phyloP scores from a whole-genome alignment of 2,888 invertebrate genomes.

The Melipona beecheii region DNA sequence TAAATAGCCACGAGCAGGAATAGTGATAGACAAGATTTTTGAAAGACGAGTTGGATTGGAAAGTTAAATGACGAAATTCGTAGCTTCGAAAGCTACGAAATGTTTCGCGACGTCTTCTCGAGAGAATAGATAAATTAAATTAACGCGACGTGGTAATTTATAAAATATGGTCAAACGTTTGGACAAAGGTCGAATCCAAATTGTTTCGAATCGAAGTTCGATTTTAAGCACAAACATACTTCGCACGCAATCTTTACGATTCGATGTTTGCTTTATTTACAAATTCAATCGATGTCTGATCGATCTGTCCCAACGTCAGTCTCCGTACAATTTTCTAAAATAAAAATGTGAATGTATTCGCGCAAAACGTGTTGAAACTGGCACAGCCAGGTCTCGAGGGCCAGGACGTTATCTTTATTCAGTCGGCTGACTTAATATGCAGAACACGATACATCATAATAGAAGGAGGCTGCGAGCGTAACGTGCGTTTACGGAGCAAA shows the following conservation, averaged over 20 bases:
- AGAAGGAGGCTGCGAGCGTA: slow-evolving; percentile 44
- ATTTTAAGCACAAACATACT: too few species aligned
- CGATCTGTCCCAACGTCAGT: too few species aligned
- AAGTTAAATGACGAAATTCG: not conserved
- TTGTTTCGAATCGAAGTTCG: too few species aligned
- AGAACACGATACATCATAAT: slow-evolving; percentile 65
- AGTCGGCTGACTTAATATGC: slow-evolving; percentile 59
- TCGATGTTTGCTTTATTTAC: too few species aligned
- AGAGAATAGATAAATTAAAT: not conserved
- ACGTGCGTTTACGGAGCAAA: slow-evolving; percentile 30
- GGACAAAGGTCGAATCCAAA: too few species aligned
- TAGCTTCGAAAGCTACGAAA: not conserved
- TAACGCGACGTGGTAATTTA: not conserved
- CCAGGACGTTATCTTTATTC: slow-evolving; percentile 62
- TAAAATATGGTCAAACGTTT: too few species aligned
- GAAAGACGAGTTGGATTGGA: not conserved
- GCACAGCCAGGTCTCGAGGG: not conserved
- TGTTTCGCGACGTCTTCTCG: not conserved
- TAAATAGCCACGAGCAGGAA: too few species aligned
- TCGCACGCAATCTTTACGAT: too few species aligned
- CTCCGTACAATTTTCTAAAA: too few species aligned
- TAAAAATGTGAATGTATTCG: too few species aligned
- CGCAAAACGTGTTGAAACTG: not conserved
- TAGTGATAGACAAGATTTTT: not conserved
- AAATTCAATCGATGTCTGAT: too few species aligned